phyloP scores from a whole-genome alignment of 53 echinoderm and acorn worm genomes.

The Actinopyga echinites region DNA sequence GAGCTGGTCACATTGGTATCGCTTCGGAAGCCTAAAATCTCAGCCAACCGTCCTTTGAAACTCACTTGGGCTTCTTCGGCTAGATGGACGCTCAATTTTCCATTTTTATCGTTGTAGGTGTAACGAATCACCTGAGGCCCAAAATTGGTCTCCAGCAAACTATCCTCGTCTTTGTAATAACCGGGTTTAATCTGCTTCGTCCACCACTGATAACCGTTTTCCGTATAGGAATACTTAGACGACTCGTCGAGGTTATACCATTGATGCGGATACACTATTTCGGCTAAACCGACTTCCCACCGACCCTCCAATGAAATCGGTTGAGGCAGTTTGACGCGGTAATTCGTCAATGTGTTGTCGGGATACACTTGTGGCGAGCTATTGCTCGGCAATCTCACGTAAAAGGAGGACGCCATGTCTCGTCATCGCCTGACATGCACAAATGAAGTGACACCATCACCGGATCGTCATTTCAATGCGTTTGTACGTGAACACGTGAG shows the following conservation, averaged over 20 bases:
- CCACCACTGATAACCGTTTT: constrained; percentile 28
- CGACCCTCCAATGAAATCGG: constrained; percentile 4
- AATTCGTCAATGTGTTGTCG: constrained; percentile 43
- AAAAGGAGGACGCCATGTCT: too few relatives aligned
- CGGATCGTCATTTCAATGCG: too few relatives aligned
- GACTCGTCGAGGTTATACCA: constrained; percentile 39
- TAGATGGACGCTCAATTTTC: not conserved
- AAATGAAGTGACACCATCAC: too few relatives aligned
- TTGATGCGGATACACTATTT: constrained; percentile 27
- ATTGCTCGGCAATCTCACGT: constrained; percentile 37
- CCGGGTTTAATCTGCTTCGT: not conserved
- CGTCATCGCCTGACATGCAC: too few relatives aligned
- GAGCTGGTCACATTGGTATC: not conserved
- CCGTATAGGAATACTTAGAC: not conserved
- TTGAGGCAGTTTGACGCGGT: not conserved
- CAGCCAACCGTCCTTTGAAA: not conserved
- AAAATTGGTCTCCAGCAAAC: not conserved
- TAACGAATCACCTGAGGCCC: not conserved
- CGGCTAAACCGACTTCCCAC: constrained; percentile 26
- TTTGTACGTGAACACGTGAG: constrained; percentile 5
- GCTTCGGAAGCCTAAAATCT: constrained; percentile 31
- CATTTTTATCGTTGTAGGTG: not conserved
- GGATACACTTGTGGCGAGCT: constrained; percentile 34
- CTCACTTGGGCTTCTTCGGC: not conserved
- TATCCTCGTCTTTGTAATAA: not conserved